Conservation (phyloP, 2,797 vertebrate species). For the Pseudochirops cupreus region DNA sequence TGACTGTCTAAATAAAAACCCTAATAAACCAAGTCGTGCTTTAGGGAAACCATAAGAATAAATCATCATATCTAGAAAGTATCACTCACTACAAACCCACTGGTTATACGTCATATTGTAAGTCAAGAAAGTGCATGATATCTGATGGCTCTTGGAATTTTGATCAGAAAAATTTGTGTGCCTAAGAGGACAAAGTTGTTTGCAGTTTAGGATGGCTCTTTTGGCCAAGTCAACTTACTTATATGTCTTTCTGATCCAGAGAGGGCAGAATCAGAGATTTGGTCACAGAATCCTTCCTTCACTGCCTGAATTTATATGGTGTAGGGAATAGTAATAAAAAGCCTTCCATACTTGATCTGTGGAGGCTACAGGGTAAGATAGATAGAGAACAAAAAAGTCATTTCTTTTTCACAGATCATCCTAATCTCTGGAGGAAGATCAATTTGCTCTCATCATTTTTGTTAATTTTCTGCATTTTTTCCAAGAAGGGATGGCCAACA, state of each 20-base stretch:
- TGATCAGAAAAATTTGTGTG: constrained; percentile 1
- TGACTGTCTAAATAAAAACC: constrained; percentile 71
- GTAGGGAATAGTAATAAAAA: not conserved
- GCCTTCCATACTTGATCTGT: not conserved
- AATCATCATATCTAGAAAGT: constrained; percentile 33
- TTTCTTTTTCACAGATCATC: not conserved
- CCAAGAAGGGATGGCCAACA: not conserved
- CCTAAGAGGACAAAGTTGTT: not conserved
- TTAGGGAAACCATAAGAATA: constrained; percentile 66
- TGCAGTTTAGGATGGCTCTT: not conserved
- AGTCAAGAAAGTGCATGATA: not conserved
- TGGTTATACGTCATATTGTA: constrained; percentile 46
- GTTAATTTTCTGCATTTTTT: not conserved
- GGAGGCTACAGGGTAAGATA: not conserved
- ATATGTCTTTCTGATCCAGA: not conserved
- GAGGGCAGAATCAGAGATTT: not conserved
- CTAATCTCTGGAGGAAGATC: not conserved
- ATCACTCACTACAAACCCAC: constrained; percentile 29
- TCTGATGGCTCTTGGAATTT: not conserved
- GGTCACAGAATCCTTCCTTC: not conserved
- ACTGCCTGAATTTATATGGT: constrained; percentile 24
- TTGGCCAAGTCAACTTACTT: not conserved
- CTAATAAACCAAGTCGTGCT: constrained; percentile 69
- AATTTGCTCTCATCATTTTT: not conserved
- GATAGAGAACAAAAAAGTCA: not conserved